Evolutionary conservation across 2,797 vertebrate species (phyloP), one percentile per base, ranked within the genome.

Genomic region (Protosalanx chinensis): DNA sequence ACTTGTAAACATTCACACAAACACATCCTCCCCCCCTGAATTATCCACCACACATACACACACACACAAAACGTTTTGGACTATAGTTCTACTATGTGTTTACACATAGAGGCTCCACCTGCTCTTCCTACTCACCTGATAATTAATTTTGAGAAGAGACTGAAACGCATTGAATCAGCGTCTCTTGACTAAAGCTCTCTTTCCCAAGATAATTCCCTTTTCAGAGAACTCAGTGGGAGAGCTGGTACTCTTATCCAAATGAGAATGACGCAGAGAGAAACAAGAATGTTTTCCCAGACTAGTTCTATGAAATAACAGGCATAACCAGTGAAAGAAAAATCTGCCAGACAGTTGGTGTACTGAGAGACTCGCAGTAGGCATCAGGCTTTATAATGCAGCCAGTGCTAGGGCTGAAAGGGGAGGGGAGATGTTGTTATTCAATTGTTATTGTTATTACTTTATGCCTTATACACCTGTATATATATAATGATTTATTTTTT

Each of bases 1-100:
- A 63, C 15, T 32, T 29, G 32, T 60, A 53, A 20, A 71, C 37
- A 63, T 35, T 20, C 60, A 71, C 59, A 71, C 69, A 63, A 2
- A 63, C 60, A 71, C 69, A 32, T 27, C 49, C 59, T 49, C 23
- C 29, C 57, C 30, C 20, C 10, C n/a, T 5, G 18, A 10, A 68
- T 8, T 30, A 68, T n/a, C 16, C 66, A 67, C 20, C 8, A 70
- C 57, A 61, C 35, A n/a, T n/a, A 4, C 56, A 37, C 56, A 41
- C 33, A 60, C 33, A 41, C 68, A 70, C 33, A 61, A 15, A 18
- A 61, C 0, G 30, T 12, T 15, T 18, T 56, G 51, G 41, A 46
- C 41, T 3, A 35, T 6, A 12, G 12, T 12, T 46, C 41, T 12
- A 46, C 41, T 46, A 3, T 12, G 41, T 59, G 57, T 59, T 27